These are phyloP conservation scores for Siniperca obscura DNA, from an alignment of 2,797 vertebrate genomes.

Conservation along the genomic window DNA sequence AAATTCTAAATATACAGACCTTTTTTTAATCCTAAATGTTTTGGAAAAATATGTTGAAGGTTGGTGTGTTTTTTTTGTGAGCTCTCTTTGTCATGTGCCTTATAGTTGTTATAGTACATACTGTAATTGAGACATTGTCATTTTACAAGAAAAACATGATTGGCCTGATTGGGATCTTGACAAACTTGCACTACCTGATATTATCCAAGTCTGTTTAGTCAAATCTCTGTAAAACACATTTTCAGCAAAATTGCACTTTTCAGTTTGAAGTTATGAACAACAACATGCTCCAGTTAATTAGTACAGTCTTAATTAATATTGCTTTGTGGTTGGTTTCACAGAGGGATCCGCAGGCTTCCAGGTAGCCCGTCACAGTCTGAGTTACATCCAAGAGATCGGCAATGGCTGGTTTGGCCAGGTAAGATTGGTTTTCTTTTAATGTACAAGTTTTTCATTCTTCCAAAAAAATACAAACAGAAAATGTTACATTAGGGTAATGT, in stretches of 20 bases:
- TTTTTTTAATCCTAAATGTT: neutral
- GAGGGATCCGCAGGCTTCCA: conserved; percentile 89
- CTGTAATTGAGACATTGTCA: neutral
- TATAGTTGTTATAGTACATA: neutral
- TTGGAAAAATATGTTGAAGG: neutral
- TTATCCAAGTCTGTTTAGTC: neutral
- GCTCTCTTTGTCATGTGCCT: neutral
- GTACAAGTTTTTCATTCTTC: neutral
- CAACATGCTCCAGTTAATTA: neutral
- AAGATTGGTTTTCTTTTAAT: conserved; percentile 29
- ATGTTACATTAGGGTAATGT: neutral
- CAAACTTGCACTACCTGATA: neutral
- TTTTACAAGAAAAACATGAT: neutral
- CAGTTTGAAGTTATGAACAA: neutral
- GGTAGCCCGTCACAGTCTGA: conserved; percentile 93
- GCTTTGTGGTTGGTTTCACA: conserved; percentile 70
- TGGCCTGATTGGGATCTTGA: neutral
- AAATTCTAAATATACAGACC: neutral
- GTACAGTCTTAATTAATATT: neutral
- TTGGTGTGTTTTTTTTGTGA: neutral
- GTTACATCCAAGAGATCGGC: conserved; percentile 98
- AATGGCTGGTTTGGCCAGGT: conserved; percentile 99
- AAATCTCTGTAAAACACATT: neutral
- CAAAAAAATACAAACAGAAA: neutral
- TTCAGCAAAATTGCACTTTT: neutral